Evolutionary conservation across 2,113 vertebrate genomes (phyloP).

Genomic region (Callipepla squamata): DNA sequence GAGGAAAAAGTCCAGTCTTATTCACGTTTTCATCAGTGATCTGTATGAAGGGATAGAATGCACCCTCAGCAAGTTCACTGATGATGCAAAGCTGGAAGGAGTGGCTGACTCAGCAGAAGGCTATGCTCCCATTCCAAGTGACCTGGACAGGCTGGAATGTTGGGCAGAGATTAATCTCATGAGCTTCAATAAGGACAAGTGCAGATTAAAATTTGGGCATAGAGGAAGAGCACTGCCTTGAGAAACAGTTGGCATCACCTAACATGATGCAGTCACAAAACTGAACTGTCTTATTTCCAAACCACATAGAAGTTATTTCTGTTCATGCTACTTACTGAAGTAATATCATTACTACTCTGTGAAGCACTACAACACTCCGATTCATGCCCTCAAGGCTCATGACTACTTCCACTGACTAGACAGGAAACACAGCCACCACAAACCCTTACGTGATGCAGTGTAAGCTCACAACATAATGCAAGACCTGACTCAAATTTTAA

Average conservation of each 20-base stretch:
- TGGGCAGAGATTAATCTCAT: no score
- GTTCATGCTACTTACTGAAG: background rate
- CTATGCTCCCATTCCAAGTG: no score
- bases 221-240: background rate
- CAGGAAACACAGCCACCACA: background rate
- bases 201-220: background rate
- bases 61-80: no score
- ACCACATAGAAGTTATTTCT: constrained; percentile 9
- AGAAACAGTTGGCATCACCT: background rate
- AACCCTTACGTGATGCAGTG: background rate
- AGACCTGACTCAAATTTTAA: background rate
- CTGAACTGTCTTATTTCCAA: background rate
- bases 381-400: background rate
- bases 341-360: constrained; percentile 36
- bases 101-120: no score
- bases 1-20: no score
- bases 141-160: no score
- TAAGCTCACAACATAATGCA: background rate
- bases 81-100: no score
- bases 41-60: no score
- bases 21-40: no score
- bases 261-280: background rate
- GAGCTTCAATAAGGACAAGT: no score
- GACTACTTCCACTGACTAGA: background rate
- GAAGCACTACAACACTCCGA: background rate